Evolutionary conservation across 1,140 invertebrate genomes (phyloP).

Genomic region (Caenorhabditis latens): DNA sequence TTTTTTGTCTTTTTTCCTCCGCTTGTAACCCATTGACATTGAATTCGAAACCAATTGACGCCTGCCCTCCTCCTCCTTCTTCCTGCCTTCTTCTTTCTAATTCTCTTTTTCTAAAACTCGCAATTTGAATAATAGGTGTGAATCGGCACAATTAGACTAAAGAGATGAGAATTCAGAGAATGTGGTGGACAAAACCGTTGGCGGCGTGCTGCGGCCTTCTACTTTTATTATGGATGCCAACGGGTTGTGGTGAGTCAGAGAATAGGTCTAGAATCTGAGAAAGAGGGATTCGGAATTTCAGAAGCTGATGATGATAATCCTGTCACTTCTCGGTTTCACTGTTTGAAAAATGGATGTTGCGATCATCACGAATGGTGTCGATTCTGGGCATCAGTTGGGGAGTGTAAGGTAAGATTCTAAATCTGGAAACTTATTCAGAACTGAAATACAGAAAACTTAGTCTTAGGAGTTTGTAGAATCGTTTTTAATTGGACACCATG

Average conservation of each 20-base stretch:
- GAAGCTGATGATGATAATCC: slow-evolving; percentile 64
- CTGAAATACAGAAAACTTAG: no score
- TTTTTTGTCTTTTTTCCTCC: background rate
- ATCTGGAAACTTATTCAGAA: no score
- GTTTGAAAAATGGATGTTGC: slow-evolving; percentile 76
- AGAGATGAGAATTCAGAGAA: slow-evolving; percentile 49
- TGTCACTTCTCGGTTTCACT: slow-evolving; percentile 75
- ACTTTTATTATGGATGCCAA: slow-evolving; percentile 47
- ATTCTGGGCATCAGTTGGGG: slow-evolving; percentile 77
- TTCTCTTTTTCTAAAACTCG: background rate
- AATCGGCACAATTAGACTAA: slow-evolving; percentile 49
- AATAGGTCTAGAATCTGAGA: background rate
- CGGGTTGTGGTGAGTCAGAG: slow-evolving; percentile 34
- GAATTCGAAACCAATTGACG: slow-evolving; percentile 56
- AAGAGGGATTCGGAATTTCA: background rate
- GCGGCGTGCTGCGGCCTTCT: slow-evolving; percentile 19
- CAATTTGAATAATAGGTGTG: slow-evolving; percentile 49
- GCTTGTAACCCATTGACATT: slow-evolving; percentile 39
- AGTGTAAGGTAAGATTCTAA: slow-evolving; percentile 69
- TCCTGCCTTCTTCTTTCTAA: background rate
- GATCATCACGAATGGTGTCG: slow-evolving; percentile 78
- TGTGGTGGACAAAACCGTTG: slow-evolving; percentile 55
- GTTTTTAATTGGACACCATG: no score
- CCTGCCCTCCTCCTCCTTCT: slow-evolving; percentile 6
- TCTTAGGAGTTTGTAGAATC: background rate